Evolutionary conservation across 2,113 vertebrate genomes (phyloP).

Genomic region (Cyprinodon variegatus): DNA sequence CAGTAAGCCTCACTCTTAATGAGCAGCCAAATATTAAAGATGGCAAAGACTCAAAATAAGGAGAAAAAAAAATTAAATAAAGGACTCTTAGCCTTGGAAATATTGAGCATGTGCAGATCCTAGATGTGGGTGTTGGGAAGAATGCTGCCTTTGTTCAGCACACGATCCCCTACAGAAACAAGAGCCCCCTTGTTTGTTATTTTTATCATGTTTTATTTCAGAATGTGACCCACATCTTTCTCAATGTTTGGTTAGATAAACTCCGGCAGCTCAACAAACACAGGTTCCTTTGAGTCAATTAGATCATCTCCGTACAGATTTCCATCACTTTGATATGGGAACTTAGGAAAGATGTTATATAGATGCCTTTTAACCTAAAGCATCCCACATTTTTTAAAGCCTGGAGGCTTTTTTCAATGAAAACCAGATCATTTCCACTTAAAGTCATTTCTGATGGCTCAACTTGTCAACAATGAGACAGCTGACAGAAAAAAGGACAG

Average conservation of each 20-base stretch:
- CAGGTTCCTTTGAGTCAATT: neutral
- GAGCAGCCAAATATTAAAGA: constrained; percentile 30
- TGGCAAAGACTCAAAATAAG: constrained; percentile 24
- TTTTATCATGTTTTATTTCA: constrained; percentile 27
- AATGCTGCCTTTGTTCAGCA: constrained; percentile 59
- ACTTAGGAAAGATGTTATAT: neutral
- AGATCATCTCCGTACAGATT: no score
- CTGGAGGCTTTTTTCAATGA: neutral
- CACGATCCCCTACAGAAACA: constrained; percentile 42
- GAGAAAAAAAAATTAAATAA: neutral
- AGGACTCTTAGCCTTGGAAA: constrained; percentile 60
- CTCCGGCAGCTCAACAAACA: constrained; percentile 13
- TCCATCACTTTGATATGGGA: neutral
- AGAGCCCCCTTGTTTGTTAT: constrained; percentile 58
- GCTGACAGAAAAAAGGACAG: neutral
- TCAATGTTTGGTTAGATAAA: constrained; percentile 51
- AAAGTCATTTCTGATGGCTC: no score
- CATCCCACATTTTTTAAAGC: neutral
- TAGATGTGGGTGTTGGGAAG: constrained; percentile 31
- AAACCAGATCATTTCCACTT: no score
- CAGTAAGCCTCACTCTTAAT: constrained; percentile 27
- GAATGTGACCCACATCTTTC: constrained; percentile 39
- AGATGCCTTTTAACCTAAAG: neutral
- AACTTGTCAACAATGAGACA: neutral
- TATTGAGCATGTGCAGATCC: constrained; percentile 39